phyloP scores from a whole-genome alignment of 2,113 vertebrate species.

The Sitta europaea region DNA sequence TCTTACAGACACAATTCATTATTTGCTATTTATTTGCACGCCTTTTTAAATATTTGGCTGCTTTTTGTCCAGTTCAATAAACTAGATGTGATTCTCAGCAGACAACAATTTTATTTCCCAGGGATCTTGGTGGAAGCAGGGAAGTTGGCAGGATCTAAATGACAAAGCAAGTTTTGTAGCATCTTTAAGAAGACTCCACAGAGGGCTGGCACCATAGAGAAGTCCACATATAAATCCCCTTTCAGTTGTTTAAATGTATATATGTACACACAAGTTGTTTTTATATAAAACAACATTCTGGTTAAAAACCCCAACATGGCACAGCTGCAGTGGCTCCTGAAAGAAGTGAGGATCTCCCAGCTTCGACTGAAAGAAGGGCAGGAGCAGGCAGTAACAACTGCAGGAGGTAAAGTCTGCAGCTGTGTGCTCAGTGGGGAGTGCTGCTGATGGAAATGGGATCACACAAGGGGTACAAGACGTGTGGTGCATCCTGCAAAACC shows the following conservation, averaged over 20 bases:
- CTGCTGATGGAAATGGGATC: neutral
- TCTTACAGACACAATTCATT: neutral
- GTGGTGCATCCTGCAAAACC: neutral
- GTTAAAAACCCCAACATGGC: neutral
- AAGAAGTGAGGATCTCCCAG: neutral
- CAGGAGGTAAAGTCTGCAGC: neutral
- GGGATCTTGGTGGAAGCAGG: neutral
- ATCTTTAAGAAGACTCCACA: neutral
- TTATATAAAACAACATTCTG: neutral
- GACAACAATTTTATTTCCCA: neutral
- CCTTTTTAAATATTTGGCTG: neutral
- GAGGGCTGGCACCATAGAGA: neutral
- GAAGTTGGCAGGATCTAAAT: neutral
- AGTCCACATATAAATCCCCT: neutral
- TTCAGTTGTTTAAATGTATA: neutral
- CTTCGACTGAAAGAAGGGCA: neutral
- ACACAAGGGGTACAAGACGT: accelerated
- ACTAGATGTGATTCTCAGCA: neutral
- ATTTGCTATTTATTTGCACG: neutral
- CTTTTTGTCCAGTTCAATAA: neutral
- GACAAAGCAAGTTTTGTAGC: neutral
- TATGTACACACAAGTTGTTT: neutral
- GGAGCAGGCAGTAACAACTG: neutral
- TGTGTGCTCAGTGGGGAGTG: neutral
- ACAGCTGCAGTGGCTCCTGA: neutral